phyloP scores from a whole-genome alignment of 2,888 invertebrate genomes.

The Caenorhabditis sulstoni region DNA sequence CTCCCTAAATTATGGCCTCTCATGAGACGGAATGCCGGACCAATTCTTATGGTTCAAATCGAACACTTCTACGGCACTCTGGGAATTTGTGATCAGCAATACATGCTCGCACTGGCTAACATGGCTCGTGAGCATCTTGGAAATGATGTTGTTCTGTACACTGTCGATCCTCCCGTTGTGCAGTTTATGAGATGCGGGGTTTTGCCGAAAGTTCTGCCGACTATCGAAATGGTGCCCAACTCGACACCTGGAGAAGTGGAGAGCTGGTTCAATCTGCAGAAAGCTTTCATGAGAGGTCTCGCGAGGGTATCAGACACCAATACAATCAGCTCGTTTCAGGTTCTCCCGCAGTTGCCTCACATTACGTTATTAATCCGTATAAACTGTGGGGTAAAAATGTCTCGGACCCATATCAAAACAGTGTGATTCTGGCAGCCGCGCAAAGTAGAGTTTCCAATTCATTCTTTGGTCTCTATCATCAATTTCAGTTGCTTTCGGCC shows the following conservation, averaged over 20 bases:
- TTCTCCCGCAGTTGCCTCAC: slow-evolving; percentile 48
- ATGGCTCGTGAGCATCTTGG: slow-evolving; percentile 84
- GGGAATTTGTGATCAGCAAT: slow-evolving; percentile 86
- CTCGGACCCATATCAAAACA: slow-evolving; percentile 9
- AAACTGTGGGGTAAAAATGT: slow-evolving; percentile 49
- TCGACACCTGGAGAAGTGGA: slow-evolving; percentile 15
- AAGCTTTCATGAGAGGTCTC: slow-evolving; percentile 34
- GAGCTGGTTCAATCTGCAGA: slow-evolving; percentile 40
- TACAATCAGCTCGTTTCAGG: slow-evolving; percentile 5
- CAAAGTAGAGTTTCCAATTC: slow-evolving; percentile 35
- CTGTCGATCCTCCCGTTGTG: slow-evolving; percentile 46
- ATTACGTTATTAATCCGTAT: slow-evolving; percentile 39
- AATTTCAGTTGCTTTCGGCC: slow-evolving; percentile 22
- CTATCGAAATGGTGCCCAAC: slow-evolving; percentile 41
- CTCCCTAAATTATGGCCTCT: slow-evolving; percentile 74
- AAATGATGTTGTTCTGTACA: slow-evolving; percentile 87
- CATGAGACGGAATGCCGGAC: slow-evolving; percentile 82
- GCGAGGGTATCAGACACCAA: too few species aligned
- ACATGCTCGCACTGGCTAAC: slow-evolving; percentile 86
- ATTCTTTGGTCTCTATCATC: too few species aligned
- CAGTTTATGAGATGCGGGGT: slow-evolving; percentile 39
- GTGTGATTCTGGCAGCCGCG: slow-evolving; percentile 34
- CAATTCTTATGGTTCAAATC: slow-evolving; percentile 82
- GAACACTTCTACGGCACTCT: slow-evolving; percentile 85
- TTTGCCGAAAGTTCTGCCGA: slow-evolving; percentile 18